Evolutionary conservation across 2,888 invertebrate species (phyloP).

Genomic region (Anagyrus pseudococci): DNA sequence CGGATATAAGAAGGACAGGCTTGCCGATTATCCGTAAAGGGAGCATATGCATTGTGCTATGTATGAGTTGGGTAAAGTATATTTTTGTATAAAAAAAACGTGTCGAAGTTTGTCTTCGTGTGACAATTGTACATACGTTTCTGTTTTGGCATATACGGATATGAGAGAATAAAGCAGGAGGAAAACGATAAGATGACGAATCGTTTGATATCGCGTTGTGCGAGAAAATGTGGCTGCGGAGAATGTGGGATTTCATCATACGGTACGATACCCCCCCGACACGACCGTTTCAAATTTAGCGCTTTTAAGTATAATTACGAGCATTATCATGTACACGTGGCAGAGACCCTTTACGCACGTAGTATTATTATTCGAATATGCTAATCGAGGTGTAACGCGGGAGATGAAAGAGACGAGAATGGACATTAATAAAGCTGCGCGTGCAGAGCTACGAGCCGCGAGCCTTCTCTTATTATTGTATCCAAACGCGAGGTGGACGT

Average conservation of each 20-base stretch:
- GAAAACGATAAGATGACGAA: too few species aligned
- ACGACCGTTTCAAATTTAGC: conserved; percentile 31
- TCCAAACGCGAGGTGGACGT: conserved; percentile 29
- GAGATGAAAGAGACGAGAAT: neutral
- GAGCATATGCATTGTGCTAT: conserved; percentile 4
- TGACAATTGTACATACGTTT: conserved; percentile 33
- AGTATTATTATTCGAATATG: too few species aligned
- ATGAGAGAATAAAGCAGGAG: conserved; percentile 10
- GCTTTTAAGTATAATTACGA: conserved; percentile 10
- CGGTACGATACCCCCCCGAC: conserved; percentile 37
- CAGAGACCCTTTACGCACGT: too few species aligned
- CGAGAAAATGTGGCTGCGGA: neutral
- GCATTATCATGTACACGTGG: neutral
- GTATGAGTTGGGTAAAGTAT: conserved; percentile 27
- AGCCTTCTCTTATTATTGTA: conserved; percentile 40
- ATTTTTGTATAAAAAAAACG: conserved; percentile 35
- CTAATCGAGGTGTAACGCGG: too few species aligned
- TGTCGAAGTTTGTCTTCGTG: conserved; percentile 13
- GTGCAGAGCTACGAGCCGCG: neutral
- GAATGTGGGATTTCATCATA: conserved; percentile 33
- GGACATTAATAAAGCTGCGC: neutral
- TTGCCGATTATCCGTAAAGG: too few species aligned
- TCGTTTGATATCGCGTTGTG: too few species aligned
- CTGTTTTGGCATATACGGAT: conserved; percentile 4
- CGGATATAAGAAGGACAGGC: neutral